Conservation (phyloP, 2,113 vertebrate species). For the Anseranas semipalmata region DNA sequence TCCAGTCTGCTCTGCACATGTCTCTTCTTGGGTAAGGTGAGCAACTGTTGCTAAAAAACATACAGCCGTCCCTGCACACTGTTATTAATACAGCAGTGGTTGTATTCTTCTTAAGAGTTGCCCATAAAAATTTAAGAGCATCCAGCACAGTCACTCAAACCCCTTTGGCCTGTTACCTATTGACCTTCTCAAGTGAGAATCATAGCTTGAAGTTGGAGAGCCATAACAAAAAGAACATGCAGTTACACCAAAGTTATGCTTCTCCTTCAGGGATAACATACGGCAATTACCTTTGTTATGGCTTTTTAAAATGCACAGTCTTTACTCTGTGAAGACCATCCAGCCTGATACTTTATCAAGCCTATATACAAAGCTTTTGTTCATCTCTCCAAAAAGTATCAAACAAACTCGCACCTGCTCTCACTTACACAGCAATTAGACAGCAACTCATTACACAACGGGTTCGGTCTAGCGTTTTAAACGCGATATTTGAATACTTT, state of each 20-base stretch:
- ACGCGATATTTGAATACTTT: not conserved
- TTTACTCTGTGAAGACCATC: not conserved
- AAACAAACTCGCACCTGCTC: not conserved
- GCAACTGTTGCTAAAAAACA: not conserved
- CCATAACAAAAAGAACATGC: not conserved
- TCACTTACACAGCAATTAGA: not conserved
- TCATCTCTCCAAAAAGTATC: not conserved
- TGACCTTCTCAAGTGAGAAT: not conserved
- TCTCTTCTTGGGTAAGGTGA: not conserved
- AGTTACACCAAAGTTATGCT: not conserved
- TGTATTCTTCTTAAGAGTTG: not conserved
- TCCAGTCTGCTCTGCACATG: not conserved
- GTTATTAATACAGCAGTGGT: not conserved
- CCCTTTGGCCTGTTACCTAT: not conserved
- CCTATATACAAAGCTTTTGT: not conserved
- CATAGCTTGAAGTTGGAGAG: not conserved
- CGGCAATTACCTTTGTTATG: not conserved
- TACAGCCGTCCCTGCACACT: not conserved
- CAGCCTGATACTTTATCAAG: not conserved
- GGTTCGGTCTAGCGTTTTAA: not conserved
- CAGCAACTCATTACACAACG: not conserved
- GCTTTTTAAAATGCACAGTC: not conserved
- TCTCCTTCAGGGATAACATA: not conserved
- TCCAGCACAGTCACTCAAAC: not conserved
- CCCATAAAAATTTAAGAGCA: not conserved